These are phyloP conservation scores for Argya squamiceps DNA, from an alignment of 2,797 vertebrate species.

Conservation along the genomic window DNA sequence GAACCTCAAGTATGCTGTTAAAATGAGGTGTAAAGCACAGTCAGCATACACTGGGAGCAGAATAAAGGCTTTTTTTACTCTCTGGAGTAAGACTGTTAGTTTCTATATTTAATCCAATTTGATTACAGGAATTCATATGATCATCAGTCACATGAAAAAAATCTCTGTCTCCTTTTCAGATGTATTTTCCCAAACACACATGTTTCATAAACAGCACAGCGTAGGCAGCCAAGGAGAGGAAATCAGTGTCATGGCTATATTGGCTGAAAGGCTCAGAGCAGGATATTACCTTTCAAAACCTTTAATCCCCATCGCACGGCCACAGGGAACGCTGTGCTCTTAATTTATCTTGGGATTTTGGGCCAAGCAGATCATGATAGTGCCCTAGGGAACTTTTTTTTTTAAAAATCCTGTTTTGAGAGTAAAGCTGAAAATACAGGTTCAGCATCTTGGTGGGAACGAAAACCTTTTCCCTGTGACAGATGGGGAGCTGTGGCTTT, in stretches of 20 bases:
- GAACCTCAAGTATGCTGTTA: not conserved
- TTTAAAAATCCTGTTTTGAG: not conserved
- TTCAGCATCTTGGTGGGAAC: not conserved
- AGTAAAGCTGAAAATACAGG: not conserved
- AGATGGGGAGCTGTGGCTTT: not conserved
- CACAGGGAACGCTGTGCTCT: rapidly evolving
- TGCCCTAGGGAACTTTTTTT: not conserved
- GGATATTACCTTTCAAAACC: constrained; percentile 50
- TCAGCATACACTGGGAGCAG: not conserved
- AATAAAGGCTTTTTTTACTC: not conserved
- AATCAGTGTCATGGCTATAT: not conserved
- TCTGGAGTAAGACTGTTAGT: not conserved
- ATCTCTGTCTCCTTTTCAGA: not conserved
- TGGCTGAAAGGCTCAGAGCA: constrained; percentile 17
- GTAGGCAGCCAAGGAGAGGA: not conserved
- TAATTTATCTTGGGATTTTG: not conserved
- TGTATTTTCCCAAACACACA: constrained; percentile 1
- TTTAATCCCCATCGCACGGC: not conserved
- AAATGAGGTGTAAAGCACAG: not conserved
- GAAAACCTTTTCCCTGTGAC: not conserved
- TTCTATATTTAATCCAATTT: constrained; percentile 43
- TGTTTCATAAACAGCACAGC: constrained; percentile 16
- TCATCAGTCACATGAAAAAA: constrained; percentile 2
- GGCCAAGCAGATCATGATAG: not conserved
- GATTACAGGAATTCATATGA: constrained; percentile 9